Evolutionary conservation across 2,888 invertebrate species (phyloP), one percentile per base, ranked within the genome.

Genomic region (Atrina japonica): DNA sequence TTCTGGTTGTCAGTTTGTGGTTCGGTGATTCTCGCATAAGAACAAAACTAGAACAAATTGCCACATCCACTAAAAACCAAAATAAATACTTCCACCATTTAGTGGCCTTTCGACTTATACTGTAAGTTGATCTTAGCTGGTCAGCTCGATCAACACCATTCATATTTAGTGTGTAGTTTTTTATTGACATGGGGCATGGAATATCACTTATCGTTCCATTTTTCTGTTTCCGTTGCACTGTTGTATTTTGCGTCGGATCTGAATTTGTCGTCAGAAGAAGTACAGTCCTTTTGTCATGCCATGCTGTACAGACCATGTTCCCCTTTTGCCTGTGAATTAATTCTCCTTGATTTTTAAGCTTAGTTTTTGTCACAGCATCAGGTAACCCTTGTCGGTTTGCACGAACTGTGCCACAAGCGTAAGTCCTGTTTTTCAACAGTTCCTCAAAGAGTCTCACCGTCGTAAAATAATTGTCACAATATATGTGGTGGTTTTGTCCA

Each of bases 91-190:
- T n/a, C n/a, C n/a, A n/a, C n/a, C n/a, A n/a, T n/a, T n/a, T n/a
- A n/a, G n/a, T n/a, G n/a, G n/a, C 21, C 43, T 50, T 66, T 18
- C 56, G 27, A 27, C 6, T 41, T 18, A 40, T 66, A 21, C 29
- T 49, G 27, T 66, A 56, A 2, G 30, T 52, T 47, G 65, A 50
- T 29, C 65, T 55, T 1, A 52, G 49, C 14, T 66, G 55, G n/a
- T 66, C 65, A n/a, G 65, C 45, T 18, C 21, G 18, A 18, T 56
- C 65, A 1, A 64, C 64, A 3, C 65, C 65, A 66, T 66, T 66
- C 49, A 61, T 61, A 11, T 52, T 2, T n/a, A 2, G 1, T 25
- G 25, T 53, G 23, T 53, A 60, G 14, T 29, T 9, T 21, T 63
- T 56, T 16, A 40, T 3, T 1, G 30, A 40, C 9, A 7, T 7